phyloP scores from a whole-genome alignment of 2,113 vertebrate species.

The Indri indri region DNA sequence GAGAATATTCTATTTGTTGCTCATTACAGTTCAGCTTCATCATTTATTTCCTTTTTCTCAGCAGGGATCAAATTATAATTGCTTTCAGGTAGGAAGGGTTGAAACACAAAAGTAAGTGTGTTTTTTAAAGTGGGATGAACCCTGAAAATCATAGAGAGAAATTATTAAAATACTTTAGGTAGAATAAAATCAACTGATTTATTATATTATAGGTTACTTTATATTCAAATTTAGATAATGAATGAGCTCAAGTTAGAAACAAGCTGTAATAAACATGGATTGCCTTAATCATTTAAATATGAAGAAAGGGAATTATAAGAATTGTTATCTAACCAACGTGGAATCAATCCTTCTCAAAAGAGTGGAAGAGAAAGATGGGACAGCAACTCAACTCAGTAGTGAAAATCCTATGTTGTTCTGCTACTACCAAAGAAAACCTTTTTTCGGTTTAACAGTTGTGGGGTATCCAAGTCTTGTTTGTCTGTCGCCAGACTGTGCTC shows the following conservation, averaged over 20 bases:
- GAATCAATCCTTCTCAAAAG: background rate
- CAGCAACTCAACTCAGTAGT: background rate
- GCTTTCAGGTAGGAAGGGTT: background rate
- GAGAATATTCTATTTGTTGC: background rate
- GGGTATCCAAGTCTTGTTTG: background rate
- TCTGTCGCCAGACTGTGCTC: background rate
- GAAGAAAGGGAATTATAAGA: background rate
- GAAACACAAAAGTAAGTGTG: background rate
- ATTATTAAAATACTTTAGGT: background rate
- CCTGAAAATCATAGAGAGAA: background rate
- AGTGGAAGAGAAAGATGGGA: background rate
- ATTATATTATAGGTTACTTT: background rate
- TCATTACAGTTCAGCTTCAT: background rate
- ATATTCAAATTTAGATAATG: background rate
- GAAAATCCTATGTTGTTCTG: background rate
- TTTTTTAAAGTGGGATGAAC: background rate
- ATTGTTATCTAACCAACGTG: background rate
- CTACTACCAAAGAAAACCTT: background rate
- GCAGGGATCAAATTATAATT: background rate
- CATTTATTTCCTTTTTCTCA: background rate
- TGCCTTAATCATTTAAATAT: background rate
- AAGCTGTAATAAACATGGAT: background rate
- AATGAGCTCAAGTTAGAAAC: background rate
- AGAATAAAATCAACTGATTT: background rate
- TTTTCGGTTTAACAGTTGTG: background rate